Percentiles rank a stretch among this genome's conserved stretches.
Evolutionary conservation across 2,113 vertebrate species (phyloP).

Genomic region (Hippocampus barbouri): DNA sequence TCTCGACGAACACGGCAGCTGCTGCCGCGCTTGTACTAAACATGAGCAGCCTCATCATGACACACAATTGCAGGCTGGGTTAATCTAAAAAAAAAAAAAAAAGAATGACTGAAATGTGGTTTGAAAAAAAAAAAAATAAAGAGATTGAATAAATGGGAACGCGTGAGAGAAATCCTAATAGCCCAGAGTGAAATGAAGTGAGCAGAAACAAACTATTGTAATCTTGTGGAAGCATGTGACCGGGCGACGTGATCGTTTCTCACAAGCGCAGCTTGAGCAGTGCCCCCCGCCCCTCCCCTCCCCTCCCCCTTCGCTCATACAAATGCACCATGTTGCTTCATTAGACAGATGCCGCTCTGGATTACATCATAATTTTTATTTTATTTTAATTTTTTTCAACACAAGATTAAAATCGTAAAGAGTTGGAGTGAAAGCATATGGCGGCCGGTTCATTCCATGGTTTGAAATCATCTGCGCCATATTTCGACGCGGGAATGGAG

Average conservation of each 20-base stretch:
- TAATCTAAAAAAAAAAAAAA: not conserved
- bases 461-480: not conserved
- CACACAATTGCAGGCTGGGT: not conserved
- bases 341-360: constrained; percentile 1
- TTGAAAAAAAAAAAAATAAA: not conserved
- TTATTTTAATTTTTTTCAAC: not conserved
- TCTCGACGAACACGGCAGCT: not conserved
- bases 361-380: not conserved
- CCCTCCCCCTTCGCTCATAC: constrained; percentile 4
- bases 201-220: not conserved
- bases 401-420: not conserved
- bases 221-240: constrained; percentile 4
- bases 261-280: constrained; percentile 9
- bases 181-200: not conserved
- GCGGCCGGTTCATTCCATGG: not conserved
- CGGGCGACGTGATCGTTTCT: constrained; percentile 12
- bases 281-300: not conserved
- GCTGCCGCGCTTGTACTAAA: not conserved
- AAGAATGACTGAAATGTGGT: not conserved
- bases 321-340: constrained; percentile 26
- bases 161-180: not conserved
- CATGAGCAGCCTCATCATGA: not conserved
- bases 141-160: not conserved
- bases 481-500: not conserved
- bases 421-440: not conserved